Evolutionary conservation across 2,888 invertebrate species (phyloP).

Genomic region (Lymantria dispar): DNA sequence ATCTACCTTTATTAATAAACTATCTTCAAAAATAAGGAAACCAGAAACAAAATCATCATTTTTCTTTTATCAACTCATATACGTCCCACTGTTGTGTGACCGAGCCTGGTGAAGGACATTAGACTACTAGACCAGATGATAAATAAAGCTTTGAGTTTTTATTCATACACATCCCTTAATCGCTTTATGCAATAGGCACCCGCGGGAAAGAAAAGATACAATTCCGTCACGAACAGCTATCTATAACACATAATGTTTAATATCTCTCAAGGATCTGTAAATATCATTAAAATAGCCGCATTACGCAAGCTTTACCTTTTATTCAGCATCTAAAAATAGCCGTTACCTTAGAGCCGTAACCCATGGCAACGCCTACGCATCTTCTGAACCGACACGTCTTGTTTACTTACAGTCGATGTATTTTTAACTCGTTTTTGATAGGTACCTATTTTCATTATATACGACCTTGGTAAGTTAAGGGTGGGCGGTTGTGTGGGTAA

Average conservation of each 20-base stretch:
- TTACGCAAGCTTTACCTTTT: slow-evolving; percentile 6
- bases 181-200: too few species aligned
- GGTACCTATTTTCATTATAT: too few species aligned
- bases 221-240: too few species aligned
- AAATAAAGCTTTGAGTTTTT: too few species aligned
- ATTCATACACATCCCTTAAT: too few species aligned
- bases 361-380: slow-evolving; percentile 57
- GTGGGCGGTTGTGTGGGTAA: slow-evolving; percentile 4
- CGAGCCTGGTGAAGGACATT: too few species aligned
- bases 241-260: too few species aligned
- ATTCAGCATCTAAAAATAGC: slow-evolving; percentile 45
- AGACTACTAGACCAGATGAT: too few species aligned
- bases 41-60: slow-evolving; percentile 42
- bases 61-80: too few species aligned
- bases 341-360: slow-evolving; percentile 38
- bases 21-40: slow-evolving; percentile 26
- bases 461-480: slow-evolving; percentile 29
- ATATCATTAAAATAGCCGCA: background rate
- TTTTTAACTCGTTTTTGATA: slow-evolving; percentile 44
- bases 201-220: too few species aligned
- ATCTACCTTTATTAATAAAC: too few species aligned
- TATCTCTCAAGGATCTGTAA: background rate
- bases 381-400: slow-evolving; percentile 34
- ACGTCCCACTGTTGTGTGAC: too few species aligned
- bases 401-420: slow-evolving; percentile 31